Evolutionary conservation across 2,797 vertebrate genomes (phyloP), one percentile per base, ranked within the genome.

Genomic region (Artibeus jamaicensis): DNA sequence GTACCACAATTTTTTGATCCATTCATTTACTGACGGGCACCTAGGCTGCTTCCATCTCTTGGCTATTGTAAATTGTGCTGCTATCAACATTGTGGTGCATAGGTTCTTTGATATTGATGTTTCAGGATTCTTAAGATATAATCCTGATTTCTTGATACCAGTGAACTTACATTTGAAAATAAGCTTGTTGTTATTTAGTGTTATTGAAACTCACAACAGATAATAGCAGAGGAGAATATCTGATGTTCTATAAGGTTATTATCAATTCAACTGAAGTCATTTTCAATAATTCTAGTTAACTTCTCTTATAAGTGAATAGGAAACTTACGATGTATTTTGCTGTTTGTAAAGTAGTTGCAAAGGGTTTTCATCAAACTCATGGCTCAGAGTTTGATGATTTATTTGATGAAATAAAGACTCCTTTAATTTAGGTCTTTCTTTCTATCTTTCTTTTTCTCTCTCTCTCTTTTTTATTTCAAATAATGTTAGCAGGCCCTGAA

Each of bases 391-490:
- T 83, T 53, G 34, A 59, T 76, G 32, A 77, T 10, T 74, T 86
- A 85, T 16, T 67, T 86, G 21, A 50, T 29, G n/a, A 85, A 70
- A 88, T 53, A 24, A 62, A 90, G 88, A 62, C 29, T 44, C 29
- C 21, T 70, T 82, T 9, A 70, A 84, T 19, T 86, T 81, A 83
- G 67, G 11, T 6, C 39, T 53, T 24, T 82, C 79, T 68, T 77
- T 55, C 21, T 24, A 81, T 21, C 68, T 29, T 16, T 85, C 59
- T 44, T 44, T 44, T 8, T 44, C 9, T 44, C 44, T 44, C 53
- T 44, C 74, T 55, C 81, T 26, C 59, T n/a, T 14, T 82, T 73
- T 50, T 76, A 53, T 79, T 93, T 93, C 32, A 94, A 91, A 96
- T 91, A 92, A 76, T 19, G 5, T 82, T 85, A 87, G 15, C 22